These are phyloP conservation scores for Hippopotamyrus pictus DNA, from an alignment of 2,797 vertebrate genomes.

Conservation along the genomic window DNA sequence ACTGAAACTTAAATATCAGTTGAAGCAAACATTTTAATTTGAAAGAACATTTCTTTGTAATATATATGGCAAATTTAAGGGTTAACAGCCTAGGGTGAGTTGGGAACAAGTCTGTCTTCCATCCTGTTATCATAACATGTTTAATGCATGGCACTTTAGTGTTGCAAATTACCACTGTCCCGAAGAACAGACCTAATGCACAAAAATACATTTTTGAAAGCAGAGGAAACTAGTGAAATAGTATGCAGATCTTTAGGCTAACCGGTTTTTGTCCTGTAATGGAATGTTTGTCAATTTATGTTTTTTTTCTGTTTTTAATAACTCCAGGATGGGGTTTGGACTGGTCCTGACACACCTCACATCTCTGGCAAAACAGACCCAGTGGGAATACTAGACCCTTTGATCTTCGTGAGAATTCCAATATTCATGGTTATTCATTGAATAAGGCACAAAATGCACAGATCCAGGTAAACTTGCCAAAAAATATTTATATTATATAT, in stretches of 20 bases:
- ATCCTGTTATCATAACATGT: constrained; percentile 58
- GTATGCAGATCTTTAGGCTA: background rate
- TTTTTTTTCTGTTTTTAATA: constrained; percentile 27
- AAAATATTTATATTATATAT: constrained; percentile 76
- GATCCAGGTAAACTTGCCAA: constrained; percentile 90
- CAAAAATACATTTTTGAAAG: constrained; percentile 25
- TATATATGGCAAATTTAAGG: background rate
- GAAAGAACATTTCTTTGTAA: background rate
- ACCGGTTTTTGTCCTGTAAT: constrained; percentile 28
- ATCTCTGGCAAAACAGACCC: background rate
- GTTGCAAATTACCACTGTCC: constrained; percentile 47
- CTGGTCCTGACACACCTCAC: constrained; percentile 26
- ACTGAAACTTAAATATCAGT: background rate
- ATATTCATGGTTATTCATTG: constrained; percentile 71
- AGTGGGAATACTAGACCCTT: background rate
- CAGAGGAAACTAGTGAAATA: background rate
- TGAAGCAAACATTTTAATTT: background rate
- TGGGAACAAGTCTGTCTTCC: constrained; percentile 30
- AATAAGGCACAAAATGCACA: constrained; percentile 99
- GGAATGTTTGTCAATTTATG: constrained; percentile 39
- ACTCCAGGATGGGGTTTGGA: constrained; percentile 34
- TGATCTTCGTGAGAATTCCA: constrained; percentile 72
- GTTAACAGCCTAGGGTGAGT: background rate
- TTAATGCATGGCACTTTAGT: constrained; percentile 58
- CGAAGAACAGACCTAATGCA: constrained; percentile 37